Evolutionary conservation across 2,797 vertebrate genomes (phyloP).

Genomic region (Rhinichthys osculus): DNA sequence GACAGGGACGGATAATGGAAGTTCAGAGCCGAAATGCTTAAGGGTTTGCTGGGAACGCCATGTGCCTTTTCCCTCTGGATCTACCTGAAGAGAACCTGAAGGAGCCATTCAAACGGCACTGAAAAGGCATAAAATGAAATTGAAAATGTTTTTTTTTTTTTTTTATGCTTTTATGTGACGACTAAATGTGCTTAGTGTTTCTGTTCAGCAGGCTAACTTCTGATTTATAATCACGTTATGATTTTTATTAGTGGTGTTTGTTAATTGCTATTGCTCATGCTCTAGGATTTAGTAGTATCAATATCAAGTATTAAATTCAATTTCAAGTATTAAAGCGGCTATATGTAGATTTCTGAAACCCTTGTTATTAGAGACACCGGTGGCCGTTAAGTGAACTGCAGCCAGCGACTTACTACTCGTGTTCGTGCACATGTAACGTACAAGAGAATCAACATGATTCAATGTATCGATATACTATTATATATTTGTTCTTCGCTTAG

Average conservation of each 20-base stretch:
- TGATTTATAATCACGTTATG: not conserved
- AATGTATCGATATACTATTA: no score
- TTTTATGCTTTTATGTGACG: not conserved
- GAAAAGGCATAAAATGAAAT: conserved; percentile 34
- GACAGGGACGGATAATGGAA: conserved; percentile 60
- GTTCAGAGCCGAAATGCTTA: conserved; percentile 55
- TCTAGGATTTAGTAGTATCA: not conserved
- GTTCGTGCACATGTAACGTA: rapidly evolving
- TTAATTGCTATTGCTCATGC: not conserved
- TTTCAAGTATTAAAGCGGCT: not conserved
- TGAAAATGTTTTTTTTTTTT: not conserved
- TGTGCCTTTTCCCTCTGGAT: conserved; percentile 22
- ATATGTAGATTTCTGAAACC: not conserved
- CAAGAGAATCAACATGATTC: not conserved
- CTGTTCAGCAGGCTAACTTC: not conserved
- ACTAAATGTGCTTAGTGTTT: not conserved
- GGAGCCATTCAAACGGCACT: not conserved
- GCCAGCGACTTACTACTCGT: not conserved
- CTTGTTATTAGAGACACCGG: not conserved
- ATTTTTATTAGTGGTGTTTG: not conserved
- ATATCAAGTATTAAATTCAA: not conserved
- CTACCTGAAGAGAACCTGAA: conserved; percentile 23
- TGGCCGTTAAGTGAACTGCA: not conserved
- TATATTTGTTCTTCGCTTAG: not conserved
- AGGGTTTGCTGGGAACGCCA: conserved; percentile 45